Evolutionary conservation across 2,888 invertebrate genomes (phyloP), one percentile per base, ranked within the genome.

Genomic region (Spatulosminthurus flaviceps): DNA sequence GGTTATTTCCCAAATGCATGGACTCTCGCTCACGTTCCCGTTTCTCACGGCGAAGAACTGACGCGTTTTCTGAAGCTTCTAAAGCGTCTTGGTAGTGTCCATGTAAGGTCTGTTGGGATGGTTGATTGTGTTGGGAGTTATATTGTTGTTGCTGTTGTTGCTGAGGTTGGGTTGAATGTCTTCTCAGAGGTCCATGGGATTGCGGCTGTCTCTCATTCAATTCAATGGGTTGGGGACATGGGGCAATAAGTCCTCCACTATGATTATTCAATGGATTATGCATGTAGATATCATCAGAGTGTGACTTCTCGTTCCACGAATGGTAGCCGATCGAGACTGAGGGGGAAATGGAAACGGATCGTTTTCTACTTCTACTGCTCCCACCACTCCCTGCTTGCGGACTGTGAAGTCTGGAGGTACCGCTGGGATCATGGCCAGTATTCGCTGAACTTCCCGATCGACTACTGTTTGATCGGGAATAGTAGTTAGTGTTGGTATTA

Each of bases 281-380:
- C 22, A 61, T 22, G 61, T 26, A 61, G 2, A 28, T 19, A 5
- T 16, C 43, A 21, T 51, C 61, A 2, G 19, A 19, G 28, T 61
- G 13, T 9, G 79, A 72, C 60, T 83, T 82, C 7, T 82, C 82
- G 70, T 79, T 71, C 81, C 79, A 79, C 13, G 78, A 78, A 61
- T 73, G 64, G 42, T 73, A 79, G n/a, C 73, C 73, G 1, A 73
- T 78, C 13, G 82, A 73, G 26, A 80, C 34, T 0, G 81, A 81
- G 0, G 84, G 81, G n/a, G 82, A 81, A 21, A 75, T 81, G 11
- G 81, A 79, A 13, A 83, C 66, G 5, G 83, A 82, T 13, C 84
- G 28, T 43, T 84, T 85, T 7, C 84, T 61, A 11, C 64, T 70
- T 26, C 71, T 74, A 28, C 78, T 74, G 29, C 69, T 43, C 61